phyloP scores from a whole-genome alignment of 2,888 invertebrate species.

The Agelastica alni region DNA sequence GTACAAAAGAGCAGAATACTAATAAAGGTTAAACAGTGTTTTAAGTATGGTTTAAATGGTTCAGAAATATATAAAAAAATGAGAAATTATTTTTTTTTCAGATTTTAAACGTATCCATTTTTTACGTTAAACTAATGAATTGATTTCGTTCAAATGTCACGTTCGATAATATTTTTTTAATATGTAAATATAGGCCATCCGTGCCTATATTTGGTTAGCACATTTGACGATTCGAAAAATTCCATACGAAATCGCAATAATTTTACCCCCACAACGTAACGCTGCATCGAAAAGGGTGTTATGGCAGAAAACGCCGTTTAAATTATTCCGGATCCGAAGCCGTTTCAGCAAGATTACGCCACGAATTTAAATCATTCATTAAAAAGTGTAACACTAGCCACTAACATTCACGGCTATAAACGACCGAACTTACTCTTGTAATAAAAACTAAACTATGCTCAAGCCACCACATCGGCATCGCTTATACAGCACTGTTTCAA shows the following conservation, averaged over 20 bases:
- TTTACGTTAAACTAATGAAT: too few relatives aligned
- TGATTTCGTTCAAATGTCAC: too few relatives aligned
- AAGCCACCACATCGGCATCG: background rate
- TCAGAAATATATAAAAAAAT: too few relatives aligned
- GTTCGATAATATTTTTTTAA: too few relatives aligned
- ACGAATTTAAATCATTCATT: constrained; percentile 21
- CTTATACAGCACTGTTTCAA: too few relatives aligned
- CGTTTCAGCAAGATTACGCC: constrained; percentile 14
- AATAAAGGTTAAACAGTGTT: too few relatives aligned
- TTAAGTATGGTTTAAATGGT: too few relatives aligned
- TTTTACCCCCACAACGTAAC: background rate
- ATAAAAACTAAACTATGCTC: background rate
- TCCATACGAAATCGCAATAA: constrained; percentile 4
- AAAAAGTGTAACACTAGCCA: constrained; percentile 18
- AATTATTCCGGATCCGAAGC: constrained; percentile 16
- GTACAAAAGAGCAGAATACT: too few relatives aligned
- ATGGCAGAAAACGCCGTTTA: constrained; percentile 9
- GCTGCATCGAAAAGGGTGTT: background rate
- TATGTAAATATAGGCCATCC: too few relatives aligned
- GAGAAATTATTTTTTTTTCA: too few relatives aligned
- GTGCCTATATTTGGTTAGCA: background rate
- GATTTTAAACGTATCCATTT: too few relatives aligned
- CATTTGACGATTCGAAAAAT: constrained; percentile 2
- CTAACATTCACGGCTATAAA: constrained; percentile 16
- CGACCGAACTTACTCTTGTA: background rate